phyloP scores from a whole-genome alignment of 2,888 invertebrate genomes.

The Axea sp. region DNA sequence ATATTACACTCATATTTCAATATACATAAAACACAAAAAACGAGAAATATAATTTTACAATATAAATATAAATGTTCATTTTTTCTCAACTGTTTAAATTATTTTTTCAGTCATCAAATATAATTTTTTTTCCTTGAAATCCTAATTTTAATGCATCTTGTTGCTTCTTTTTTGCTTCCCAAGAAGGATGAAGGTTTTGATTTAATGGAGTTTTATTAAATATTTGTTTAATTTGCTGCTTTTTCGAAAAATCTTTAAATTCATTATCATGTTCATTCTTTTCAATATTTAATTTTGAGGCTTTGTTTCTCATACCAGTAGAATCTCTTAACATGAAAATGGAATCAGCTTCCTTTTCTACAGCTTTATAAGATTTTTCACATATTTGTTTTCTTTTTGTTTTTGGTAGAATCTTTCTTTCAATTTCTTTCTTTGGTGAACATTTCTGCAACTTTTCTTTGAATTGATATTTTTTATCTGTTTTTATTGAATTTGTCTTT shows the following conservation, averaged over 20 bases:
- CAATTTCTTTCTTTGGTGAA: too few relatives aligned
- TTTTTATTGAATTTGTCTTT: too few relatives aligned
- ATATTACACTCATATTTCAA: too few relatives aligned
- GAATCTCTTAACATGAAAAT: conserved; percentile 72
- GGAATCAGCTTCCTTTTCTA: conserved; percentile 68
- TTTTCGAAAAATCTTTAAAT: conserved; percentile 3
- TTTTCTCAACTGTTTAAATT: too few relatives aligned
- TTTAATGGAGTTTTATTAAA: conserved; percentile 16
- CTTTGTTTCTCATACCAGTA: conserved; percentile 64
- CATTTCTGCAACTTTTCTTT: too few relatives aligned
- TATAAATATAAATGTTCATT: too few relatives aligned
- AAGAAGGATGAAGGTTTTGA: conserved; percentile 74
- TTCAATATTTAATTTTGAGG: conserved; percentile 49
- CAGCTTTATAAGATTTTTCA: conserved; percentile 42
- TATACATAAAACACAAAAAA: too few relatives aligned
- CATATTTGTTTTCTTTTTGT: too few relatives aligned
- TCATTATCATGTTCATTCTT: not conserved
- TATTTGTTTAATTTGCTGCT: conserved; percentile 10
- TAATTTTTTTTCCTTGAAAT: conserved; percentile 77
- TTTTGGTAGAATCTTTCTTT: too few relatives aligned
- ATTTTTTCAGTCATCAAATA: conserved; percentile 66
- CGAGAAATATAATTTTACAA: too few relatives aligned
- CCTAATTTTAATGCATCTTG: conserved; percentile 73
- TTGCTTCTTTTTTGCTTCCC: conserved; percentile 76
- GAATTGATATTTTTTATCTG: too few relatives aligned